Conservation (phyloP, 2,888 invertebrate genomes). For the Amaurobius ferox region DNA sequence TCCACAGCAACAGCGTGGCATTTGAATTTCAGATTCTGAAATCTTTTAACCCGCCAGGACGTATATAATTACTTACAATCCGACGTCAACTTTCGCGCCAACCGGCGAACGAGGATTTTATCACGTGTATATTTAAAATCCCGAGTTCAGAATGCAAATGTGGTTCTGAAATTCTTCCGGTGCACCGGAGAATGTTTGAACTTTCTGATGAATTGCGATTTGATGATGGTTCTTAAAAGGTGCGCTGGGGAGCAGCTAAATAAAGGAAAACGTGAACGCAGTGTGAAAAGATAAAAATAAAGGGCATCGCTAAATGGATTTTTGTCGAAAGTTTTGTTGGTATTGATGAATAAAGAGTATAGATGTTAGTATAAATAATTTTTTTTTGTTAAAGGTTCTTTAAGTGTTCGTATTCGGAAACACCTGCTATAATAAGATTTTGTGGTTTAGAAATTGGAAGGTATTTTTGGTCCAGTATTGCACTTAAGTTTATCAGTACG, state of each 20-base stretch:
- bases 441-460: too few species aligned
- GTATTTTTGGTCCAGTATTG: too few species aligned
- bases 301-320: too few species aligned
- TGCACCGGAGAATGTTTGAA: background rate
- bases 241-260: background rate
- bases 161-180: slow-evolving; percentile 54
- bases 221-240: background rate
- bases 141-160: slow-evolving; percentile 28
- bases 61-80: background rate
- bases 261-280: too few species aligned
- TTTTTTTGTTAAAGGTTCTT: too few species aligned
- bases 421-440: too few species aligned
- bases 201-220: background rate
- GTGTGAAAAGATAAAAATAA: too few species aligned
- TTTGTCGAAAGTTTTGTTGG: too few species aligned
- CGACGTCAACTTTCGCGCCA: slow-evolving; percentile 8
- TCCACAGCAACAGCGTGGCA: background rate
- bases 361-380: too few species aligned
- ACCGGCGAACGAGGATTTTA: background rate
- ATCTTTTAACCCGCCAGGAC: background rate
- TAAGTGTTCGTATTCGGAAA: too few species aligned
- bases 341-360: too few species aligned
- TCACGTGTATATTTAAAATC: slow-evolving; percentile 7
- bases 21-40: slow-evolving; percentile 8
- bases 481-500: too few species aligned